phyloP scores from a whole-genome alignment of 92 coral and sea anemone genomes.

The Epizoanthus scotinus region DNA sequence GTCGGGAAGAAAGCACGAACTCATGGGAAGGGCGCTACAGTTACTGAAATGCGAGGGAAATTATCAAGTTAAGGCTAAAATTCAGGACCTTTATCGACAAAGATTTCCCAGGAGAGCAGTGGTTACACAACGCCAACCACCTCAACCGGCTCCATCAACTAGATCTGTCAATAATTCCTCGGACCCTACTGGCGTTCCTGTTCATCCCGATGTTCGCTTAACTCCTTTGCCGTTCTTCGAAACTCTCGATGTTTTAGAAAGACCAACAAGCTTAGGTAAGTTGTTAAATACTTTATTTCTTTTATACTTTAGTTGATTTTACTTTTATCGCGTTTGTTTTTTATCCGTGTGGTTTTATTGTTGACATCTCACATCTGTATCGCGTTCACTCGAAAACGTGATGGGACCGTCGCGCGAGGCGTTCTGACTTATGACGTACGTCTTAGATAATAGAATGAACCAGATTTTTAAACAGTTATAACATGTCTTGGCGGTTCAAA shows the following conservation, averaged over 20 bases:
- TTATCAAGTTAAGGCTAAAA: slow-evolving; percentile 76
- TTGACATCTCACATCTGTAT: background rate
- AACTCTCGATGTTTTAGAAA: slow-evolving; percentile 88
- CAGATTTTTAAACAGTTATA: background rate
- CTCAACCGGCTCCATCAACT: slow-evolving; percentile 52
- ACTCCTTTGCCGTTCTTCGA: slow-evolving; percentile 86
- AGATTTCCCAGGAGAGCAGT: slow-evolving; percentile 88
- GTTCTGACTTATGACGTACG: too few relatives aligned
- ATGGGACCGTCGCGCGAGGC: background rate
- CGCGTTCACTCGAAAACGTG: background rate
- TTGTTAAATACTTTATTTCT: background rate
- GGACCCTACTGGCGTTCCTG: slow-evolving; percentile 77
- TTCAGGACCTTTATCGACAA: slow-evolving; percentile 85
- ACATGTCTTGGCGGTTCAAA: too few relatives aligned
- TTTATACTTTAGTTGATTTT: background rate
- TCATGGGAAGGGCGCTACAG: slow-evolving; percentile 96
- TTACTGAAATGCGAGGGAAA: slow-evolving; percentile 93
- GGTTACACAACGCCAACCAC: slow-evolving; percentile 52
- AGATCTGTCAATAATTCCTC: slow-evolving; percentile 51
- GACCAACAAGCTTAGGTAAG: slow-evolving; percentile 97
- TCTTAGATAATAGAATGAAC: too few relatives aligned
- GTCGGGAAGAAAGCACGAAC: slow-evolving; percentile 96
- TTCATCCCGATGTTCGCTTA: slow-evolving; percentile 93
- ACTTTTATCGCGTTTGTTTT: background rate
- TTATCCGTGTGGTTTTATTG: background rate